Percentiles rank a stretch among this genome's conserved stretches.
phyloP scores from a whole-genome alignment of 2,888 invertebrate species.

The Epinotia ramella region DNA sequence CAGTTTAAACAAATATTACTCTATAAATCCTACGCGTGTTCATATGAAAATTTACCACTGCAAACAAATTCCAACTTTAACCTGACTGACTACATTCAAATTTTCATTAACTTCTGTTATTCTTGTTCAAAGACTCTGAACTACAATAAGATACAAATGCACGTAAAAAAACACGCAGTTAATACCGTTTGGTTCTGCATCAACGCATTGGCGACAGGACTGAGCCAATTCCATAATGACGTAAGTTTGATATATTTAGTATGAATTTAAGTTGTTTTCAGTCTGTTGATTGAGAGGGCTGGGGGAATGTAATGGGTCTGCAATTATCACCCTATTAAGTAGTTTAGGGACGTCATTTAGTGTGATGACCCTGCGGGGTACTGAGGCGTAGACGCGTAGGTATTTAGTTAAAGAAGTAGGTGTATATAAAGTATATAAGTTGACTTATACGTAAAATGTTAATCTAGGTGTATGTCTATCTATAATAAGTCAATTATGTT shows the following conservation, averaged over 20 bases:
- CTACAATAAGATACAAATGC: not conserved
- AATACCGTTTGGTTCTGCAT: not conserved
- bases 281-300: constrained; percentile 48
- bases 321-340: constrained; percentile 83
- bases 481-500: too few relatives aligned
- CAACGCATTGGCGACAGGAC: not conserved
- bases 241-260: not conserved
- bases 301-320: constrained; percentile 63
- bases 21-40: constrained; percentile 26
- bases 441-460: too few relatives aligned
- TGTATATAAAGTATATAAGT: not conserved
- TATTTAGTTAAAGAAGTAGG: not conserved
- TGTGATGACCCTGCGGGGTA: constrained; percentile 59
- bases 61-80: constrained; percentile 11
- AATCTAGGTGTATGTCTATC: too few relatives aligned
- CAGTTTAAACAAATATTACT: constrained; percentile 35
- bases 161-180: not conserved
- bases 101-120: not conserved
- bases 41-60: constrained; percentile 8
- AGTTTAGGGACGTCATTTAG: constrained; percentile 70
- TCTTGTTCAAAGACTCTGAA: constrained; percentile 1
- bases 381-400: constrained; percentile 24
- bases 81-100: not conserved
- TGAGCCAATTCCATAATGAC: not conserved
- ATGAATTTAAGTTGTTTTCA: constrained; percentile 14